Base-by-base conservation (phyloP, 2,888 invertebrate genomes). In the Mythimna loreyi region DNA sequence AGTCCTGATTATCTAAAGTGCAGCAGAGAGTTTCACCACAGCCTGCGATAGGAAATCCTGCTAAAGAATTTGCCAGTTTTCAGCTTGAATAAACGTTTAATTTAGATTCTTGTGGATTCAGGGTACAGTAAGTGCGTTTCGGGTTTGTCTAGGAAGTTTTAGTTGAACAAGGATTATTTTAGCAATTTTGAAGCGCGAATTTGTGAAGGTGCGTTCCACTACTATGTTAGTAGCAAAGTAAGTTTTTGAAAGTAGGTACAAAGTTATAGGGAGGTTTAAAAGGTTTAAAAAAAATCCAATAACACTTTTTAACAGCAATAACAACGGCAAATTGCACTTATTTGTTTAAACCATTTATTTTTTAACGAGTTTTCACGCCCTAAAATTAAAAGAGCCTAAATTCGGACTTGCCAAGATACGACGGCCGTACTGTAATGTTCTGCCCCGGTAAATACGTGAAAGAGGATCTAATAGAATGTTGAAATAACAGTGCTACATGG, bases 1-100 rank as follows among this genome's bases (percentile, higher is more conserved):
- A 85, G 77, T 75, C 57, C 71, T 72, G 76, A 86, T 88, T 86
- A 89, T 84, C 87, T 86, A 80, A 84, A 90, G 86, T 89, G 86
- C 83, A 82, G 57, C 40, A 30, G 6, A 64, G 45, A 67, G 60
- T 67, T 65, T 59, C 25, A 55, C 62, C 57, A 36, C 61, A 67
- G 53, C 67, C 25, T 64, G 64, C 50, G 23, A 36, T 69, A 64
- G 40, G 25, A 55, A 57, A 57, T 25, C 21, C 55, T n/a, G 43
- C 40, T 56, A 69, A 66, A 49, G 43, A 78, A 73, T 69, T 75
- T 53, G 36, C 61, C 50, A 53, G 36, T 71, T 50, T 65, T 28
- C 45, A 50, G 43, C 43, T 63, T 21, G 33, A 56, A 63, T 72
- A n/a, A 70, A 66, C 59, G 40, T 80, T 69, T 64, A 62, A 64